Evolutionary conservation across 2,888 invertebrate species (phyloP), one percentile per base, ranked within the genome.

Genomic region (Drosophila lacicola): DNA sequence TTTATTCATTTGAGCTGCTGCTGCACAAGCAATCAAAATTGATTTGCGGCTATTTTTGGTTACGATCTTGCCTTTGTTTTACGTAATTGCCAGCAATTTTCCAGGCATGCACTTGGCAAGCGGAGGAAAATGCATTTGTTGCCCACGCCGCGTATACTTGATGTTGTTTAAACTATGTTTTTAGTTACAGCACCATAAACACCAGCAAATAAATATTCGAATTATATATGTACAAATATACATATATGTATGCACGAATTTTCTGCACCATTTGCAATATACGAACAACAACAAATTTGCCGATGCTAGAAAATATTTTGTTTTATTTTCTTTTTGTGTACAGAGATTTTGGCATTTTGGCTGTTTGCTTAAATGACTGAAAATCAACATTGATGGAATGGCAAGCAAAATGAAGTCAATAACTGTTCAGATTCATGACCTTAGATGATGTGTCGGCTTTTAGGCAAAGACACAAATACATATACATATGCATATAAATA

Each of bases 381-480:
- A 82, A 85, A 73, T 71, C 82, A 47, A 21, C 53, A 57, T 45
- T 76, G 79, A 76, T 79, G 73, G 70, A 74, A 74, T 63, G 76
- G 60, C 74, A 74, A 71, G 63, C 74, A 57, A 74, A 80, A 88
- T 82, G 74, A 66, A 88, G 80, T 88, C 88, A 83, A 83, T 85
- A 88, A 75, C 70, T 82, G 74, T 17, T 42, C 44, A 69, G 61
- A 70, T 56, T 55, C 62, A 75, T 77, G 71, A 69, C 74, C 80
- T 71, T 74, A 73, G 54, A 14, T 70, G 41, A 44, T 74, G 29
- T 66, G 60, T 80, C 56, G 63, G 44, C 57, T 55, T 55, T 50
- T 57, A 13, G 45, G 11, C 56, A 56, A 11, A 56, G 14, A 14
- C 25, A 9, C 55, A 58, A 34, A 46, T n/a, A 44, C 13, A 34